Percentiles rank a stretch among this genome's conserved stretches.
phyloP scores from a whole-genome alignment of 2,888 invertebrate species.

The Aporophyla lueneburgensis region DNA sequence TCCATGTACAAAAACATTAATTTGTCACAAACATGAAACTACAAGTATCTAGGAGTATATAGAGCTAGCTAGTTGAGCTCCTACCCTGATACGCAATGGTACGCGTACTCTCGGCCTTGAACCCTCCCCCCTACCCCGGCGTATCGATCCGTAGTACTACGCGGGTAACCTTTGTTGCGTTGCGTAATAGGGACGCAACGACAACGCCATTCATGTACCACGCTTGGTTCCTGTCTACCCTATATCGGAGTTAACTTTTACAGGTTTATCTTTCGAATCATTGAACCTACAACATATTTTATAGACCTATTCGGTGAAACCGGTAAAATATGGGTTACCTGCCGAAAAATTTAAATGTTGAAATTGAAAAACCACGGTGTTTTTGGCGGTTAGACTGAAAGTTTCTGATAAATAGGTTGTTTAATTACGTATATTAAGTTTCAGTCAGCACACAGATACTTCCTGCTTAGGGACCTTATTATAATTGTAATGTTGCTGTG shows the following conservation, averaged over 20 bases:
- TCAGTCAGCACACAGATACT: neutral
- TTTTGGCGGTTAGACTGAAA: too few relatives aligned
- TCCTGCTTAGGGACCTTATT: neutral
- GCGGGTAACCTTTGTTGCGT: conserved; percentile 55
- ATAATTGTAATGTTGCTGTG: neutral
- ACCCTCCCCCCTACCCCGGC: conserved; percentile 32
- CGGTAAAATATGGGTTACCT: neutral
- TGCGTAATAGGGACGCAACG: conserved; percentile 45
- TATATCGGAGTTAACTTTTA: neutral
- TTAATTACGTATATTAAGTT: neutral
- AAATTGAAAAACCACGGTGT: neutral
- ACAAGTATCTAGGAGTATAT: conserved; percentile 20
- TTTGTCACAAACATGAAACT: conserved; percentile 34
- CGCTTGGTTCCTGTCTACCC: conserved; percentile 24
- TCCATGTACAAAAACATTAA: neutral
- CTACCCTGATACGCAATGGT: conserved; percentile 73
- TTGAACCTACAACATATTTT: conserved; percentile 7
- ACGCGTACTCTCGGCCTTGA: conserved; percentile 76
- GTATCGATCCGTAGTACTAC: conserved; percentile 75
- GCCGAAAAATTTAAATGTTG: neutral
- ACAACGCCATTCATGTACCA: conserved; percentile 45
- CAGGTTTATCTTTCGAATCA: conserved; percentile 15
- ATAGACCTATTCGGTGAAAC: neutral
- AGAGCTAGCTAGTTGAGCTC: conserved; percentile 11
- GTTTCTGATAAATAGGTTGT: neutral